A percentile compares a stretch with the other conserved stretches of the same genome.
These are phyloP conservation scores for Brachionus koreanus DNA, from an alignment of 1,140 invertebrate genomes.

Conservation along the genomic window DNA sequence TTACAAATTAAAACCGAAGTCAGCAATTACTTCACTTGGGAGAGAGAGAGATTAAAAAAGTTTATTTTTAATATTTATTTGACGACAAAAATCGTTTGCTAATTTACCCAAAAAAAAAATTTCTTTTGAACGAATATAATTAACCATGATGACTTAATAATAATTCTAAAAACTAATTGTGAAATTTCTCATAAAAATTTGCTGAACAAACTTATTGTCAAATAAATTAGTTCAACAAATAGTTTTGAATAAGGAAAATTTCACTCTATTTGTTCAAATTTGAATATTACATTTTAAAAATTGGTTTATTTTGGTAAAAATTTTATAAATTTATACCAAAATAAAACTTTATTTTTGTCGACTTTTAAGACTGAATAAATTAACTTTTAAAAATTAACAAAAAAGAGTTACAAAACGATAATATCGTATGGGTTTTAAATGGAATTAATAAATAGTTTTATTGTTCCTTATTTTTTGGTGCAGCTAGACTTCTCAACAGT, in stretches of 20 bases:
- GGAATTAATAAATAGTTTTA: slow-evolving; percentile 18
- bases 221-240: neutral
- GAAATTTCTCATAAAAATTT: neutral
- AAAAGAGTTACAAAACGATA: slow-evolving; percentile 21
- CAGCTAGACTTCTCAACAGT: slow-evolving; percentile 56
- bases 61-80: neutral
- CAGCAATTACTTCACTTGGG: neutral
- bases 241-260: neutral
- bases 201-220: neutral
- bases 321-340: neutral
- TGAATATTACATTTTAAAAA: neutral
- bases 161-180: slow-evolving; percentile 6
- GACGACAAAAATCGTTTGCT: neutral
- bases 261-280: neutral
- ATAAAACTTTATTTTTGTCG: neutral
- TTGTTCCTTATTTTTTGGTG: slow-evolving; percentile 22
- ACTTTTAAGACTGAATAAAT: neutral
- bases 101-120: neutral
- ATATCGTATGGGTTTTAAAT: slow-evolving; percentile 9
- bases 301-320: neutral
- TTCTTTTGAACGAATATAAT: neutral
- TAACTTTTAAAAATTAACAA: slow-evolving; percentile 19
- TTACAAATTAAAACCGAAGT: too few relatives aligned
- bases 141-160: slow-evolving; percentile 2
- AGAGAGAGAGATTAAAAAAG: neutral